Evolutionary conservation across 2,113 vertebrate genomes (phyloP).

Genomic region (Oryctolagus cuniculus): DNA sequence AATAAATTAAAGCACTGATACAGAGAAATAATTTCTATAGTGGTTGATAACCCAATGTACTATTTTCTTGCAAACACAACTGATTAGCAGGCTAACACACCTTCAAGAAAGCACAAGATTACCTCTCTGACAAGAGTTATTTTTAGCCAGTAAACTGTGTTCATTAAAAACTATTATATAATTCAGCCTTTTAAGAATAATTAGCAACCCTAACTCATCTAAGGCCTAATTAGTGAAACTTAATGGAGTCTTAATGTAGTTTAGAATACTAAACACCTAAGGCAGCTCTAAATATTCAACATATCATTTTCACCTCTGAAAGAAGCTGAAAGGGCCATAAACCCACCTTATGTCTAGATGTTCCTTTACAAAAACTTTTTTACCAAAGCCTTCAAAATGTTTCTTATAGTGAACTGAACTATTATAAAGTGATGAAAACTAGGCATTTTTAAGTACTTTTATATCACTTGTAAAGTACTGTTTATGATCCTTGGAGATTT

Average conservation of each 20-base stretch:
- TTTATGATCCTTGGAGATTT: not conserved
- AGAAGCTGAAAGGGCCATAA: not conserved
- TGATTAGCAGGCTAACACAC: not conserved
- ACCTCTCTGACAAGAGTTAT: not conserved
- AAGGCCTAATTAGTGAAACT: slow-evolving; percentile 41
- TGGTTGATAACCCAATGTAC: not conserved
- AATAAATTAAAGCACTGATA: not conserved
- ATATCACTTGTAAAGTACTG: not conserved
- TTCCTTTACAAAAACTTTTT: slow-evolving; percentile 39
- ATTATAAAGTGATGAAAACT: slow-evolving; percentile 8
- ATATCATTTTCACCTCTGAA: not conserved
- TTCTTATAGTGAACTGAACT: not conserved
- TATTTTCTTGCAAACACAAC: not conserved
- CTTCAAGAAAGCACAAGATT: not conserved
- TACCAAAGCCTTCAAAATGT: not conserved
- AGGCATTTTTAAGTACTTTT: slow-evolving; percentile 15
- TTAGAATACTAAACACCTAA: slow-evolving; percentile 12
- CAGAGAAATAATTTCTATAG: not conserved
- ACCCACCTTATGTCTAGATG: not conserved
- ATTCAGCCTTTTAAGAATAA: slow-evolving; percentile 43
- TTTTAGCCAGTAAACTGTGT: slow-evolving; percentile 18
- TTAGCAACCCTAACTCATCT: not conserved
- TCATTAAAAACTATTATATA: not conserved
- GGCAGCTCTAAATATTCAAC: slow-evolving; percentile 36
- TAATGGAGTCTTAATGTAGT: slow-evolving; percentile 45